Conservation (phyloP, 2,797 vertebrate species). For the Cirrhinus mrigala region DNA sequence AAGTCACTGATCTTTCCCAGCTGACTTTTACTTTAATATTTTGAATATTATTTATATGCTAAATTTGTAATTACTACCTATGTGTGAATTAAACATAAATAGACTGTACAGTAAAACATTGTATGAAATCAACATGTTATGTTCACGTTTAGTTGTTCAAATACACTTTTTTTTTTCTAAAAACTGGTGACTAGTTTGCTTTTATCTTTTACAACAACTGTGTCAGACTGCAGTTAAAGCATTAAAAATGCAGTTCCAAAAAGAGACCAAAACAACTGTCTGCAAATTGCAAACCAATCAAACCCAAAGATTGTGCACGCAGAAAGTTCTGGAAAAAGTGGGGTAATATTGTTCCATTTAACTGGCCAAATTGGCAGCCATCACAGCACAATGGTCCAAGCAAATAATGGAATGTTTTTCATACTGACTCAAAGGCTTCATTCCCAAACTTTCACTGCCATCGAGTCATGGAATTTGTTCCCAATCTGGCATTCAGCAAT, state of each 20-base stretch:
- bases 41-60: conserved; percentile 61
- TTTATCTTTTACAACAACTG: conserved; percentile 35
- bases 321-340: conserved; percentile 77
- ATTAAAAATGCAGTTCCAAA: conserved; percentile 10
- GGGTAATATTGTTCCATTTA: conserved; percentile 73
- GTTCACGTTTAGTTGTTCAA: conserved; percentile 74
- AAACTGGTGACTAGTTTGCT: conserved; percentile 15
- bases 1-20: conserved; percentile 39
- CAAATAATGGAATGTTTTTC: conserved; percentile 76
- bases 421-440: conserved; percentile 68
- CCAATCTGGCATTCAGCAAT: conserved; percentile 49
- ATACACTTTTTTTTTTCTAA: conserved; percentile 75
- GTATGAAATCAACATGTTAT: conserved; percentile 71
- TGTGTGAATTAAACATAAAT: conserved; percentile 74
- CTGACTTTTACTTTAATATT: conserved; percentile 38
- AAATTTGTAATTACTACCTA: conserved; percentile 68
- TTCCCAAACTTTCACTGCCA: conserved; percentile 65
- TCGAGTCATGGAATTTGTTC: conserved; percentile 58
- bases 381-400: conserved; percentile 64
- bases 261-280: conserved; percentile 54
- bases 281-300: conserved; percentile 71
- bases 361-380: conserved; percentile 75
- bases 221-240: conserved; percentile 15
- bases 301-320: conserved; percentile 65
- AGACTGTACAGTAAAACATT: conserved; percentile 74